A percentile compares a stretch with the other conserved stretches of the same genome.
phyloP scores from a whole-genome alignment of 2,888 invertebrate genomes.

The Acanthococcus lagerstroemiae region DNA sequence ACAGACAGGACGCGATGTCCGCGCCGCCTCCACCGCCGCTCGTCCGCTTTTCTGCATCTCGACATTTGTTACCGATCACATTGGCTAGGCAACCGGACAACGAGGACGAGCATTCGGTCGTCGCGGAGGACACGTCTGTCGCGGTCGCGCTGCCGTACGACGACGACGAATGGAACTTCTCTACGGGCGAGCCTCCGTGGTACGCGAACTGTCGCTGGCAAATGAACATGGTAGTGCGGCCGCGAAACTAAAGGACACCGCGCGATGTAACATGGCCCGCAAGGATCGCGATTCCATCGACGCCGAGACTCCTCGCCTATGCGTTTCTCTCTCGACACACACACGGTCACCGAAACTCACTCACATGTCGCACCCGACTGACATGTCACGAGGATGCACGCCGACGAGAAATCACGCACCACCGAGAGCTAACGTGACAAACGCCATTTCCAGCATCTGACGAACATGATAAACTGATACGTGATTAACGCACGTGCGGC shows the following conservation, averaged over 20 bases:
- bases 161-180: not conserved
- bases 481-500: not conserved
- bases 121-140: conserved; percentile 1
- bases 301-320: not conserved
- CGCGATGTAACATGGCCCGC: no score
- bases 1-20: not conserved
- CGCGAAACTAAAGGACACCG: no score
- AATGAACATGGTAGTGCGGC: not conserved
- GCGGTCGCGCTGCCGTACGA: not conserved
- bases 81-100: conserved; percentile 8
- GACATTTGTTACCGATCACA: conserved; percentile 6
- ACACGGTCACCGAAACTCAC: no score
- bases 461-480: not conserved
- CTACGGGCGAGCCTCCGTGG: not conserved
- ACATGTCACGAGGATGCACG: not conserved
- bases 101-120: conserved; percentile 18
- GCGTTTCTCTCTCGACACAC: no score
- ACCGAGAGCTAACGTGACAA: not conserved
- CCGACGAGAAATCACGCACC: not conserved
- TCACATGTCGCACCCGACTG: no score
- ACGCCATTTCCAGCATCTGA: not conserved
- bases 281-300: not conserved
- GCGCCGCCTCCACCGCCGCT: not conserved
- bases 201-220: conserved; percentile 16
- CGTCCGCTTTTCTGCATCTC: not conserved